Conservation (phyloP, 2,888 invertebrate species). For the Gastracanthus pulcherrimus region DNA sequence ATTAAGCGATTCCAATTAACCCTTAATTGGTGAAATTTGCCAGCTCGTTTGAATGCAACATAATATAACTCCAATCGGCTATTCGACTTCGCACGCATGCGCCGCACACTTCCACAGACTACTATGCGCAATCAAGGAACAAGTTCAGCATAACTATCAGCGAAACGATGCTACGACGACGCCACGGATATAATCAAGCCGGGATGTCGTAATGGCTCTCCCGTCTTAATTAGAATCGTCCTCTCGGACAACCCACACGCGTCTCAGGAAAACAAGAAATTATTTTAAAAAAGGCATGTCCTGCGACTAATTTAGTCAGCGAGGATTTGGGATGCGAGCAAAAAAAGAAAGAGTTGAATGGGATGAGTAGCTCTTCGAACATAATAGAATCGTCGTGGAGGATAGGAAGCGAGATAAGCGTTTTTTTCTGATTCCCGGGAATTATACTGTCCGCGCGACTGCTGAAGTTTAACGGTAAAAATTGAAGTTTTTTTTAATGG, state of each 20-base stretch:
- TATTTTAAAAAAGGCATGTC: background rate
- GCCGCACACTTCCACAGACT: too few species aligned
- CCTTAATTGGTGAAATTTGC: too few species aligned
- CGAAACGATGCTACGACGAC: too few species aligned
- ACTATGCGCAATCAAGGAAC: background rate
- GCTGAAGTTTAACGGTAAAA: slow-evolving; percentile 23
- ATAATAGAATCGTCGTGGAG: slow-evolving; percentile 15
- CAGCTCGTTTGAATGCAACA: too few species aligned
- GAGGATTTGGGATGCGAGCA: background rate
- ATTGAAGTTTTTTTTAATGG: background rate
- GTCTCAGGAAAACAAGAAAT: background rate
- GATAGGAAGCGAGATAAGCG: slow-evolving; percentile 23
- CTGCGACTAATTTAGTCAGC: background rate
- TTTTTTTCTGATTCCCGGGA: background rate
- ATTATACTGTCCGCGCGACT: slow-evolving; percentile 17
- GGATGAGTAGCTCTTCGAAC: background rate
- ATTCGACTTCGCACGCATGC: background rate
- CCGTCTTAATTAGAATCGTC: slow-evolving; percentile 65
- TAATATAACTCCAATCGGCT: too few species aligned
- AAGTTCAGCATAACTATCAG: background rate
- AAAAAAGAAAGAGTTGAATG: background rate
- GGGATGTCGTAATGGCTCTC: slow-evolving; percentile 65
- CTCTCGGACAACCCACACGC: slow-evolving; percentile 13
- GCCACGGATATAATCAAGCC: slow-evolving; percentile 58
- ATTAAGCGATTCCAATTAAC: too few species aligned